Evolutionary conservation across 1,140 invertebrate species (phyloP), one percentile per base, ranked within the genome.

Genomic region (Lepidotrigona ventralis): DNA sequence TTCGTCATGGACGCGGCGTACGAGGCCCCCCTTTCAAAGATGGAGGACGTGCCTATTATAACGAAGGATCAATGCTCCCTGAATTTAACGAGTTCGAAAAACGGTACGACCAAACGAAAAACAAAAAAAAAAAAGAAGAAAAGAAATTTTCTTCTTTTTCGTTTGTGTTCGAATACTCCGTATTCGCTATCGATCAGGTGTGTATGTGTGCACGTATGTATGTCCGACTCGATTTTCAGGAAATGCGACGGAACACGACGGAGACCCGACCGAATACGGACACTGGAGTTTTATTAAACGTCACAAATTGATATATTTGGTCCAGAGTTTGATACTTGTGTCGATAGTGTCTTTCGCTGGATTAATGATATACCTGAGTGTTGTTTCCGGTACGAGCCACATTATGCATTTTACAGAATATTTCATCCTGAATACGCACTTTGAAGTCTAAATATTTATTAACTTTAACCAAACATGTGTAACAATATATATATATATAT

Each of bases 161-260:
- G 5, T 39, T 39, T 4, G 39, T 39, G 1, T 33, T 33, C 33
- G 33, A 33, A 33, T 39, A 39, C 39, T 39, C 6, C 6, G 39
- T 39, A 39, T 39, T 0, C 39, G 39, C 0, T 8, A 8, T 39
- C 6, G 8, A 39, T 39, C 39, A 39, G 4, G 39, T 4, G 39
- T 5, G 4, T 8, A 46, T 46, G 39, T 46, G 0, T 46, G 8
- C 6, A 8, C 8, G 6, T 39, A 5, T 39, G 2, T 39, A 33
- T 39, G 33, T 39, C 2, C 39, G 39, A 46, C 8, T n/a, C 19
- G 9, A 2, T 39, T 86, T 86, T 63, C 46, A 84, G 85, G 17
- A 4, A 39, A 26, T 33, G 29, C 39, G 26, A 39, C 66, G 46
- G 79, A 53, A 69, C 21, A 23, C 5, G n/a, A 3, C 5, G 39